These are phyloP conservation scores for Clanis bilineata DNA, from an alignment of 2,888 invertebrate species.

Conservation along the genomic window DNA sequence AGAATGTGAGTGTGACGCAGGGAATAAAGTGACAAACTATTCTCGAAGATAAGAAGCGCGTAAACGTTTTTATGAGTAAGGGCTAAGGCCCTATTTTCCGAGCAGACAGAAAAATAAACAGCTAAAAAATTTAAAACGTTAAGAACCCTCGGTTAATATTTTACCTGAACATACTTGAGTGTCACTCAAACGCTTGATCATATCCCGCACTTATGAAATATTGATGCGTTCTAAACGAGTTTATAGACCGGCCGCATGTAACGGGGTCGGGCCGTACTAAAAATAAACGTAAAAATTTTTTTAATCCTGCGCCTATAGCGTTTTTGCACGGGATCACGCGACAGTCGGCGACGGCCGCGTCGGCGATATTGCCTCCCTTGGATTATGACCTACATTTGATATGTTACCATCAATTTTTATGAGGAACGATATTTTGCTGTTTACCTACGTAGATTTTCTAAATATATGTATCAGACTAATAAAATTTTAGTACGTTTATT, in stretches of 20 bases:
- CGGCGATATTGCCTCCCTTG: conserved; percentile 47
- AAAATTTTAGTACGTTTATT: conserved; percentile 17
- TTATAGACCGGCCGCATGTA: conserved; percentile 52
- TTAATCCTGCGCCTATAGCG: conserved; percentile 49
- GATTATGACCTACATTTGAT: conserved; percentile 51
- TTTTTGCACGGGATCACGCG: conserved; percentile 49
- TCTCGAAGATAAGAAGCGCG: no score
- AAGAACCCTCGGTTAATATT: neutral
- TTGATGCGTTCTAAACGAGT: conserved; percentile 45
- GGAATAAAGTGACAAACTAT: no score
- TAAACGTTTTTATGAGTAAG: no score
- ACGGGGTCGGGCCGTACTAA: conserved; percentile 55
- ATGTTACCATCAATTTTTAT: conserved; percentile 36
- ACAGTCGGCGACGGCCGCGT: conserved; percentile 34
- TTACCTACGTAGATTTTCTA: conserved; percentile 14
- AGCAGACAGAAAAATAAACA: neutral
- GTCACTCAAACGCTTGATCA: conserved; percentile 44
- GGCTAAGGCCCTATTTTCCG: no score
- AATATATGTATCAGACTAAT: conserved; percentile 16
- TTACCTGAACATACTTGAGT: conserved; percentile 11
- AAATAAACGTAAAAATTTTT: conserved; percentile 57
- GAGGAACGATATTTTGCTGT: conserved; percentile 35
- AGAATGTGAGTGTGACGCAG: no score
- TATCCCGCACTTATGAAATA: conserved; percentile 50
- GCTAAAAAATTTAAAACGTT: neutral